phyloP scores from a whole-genome alignment of 92 coral and sea anemone species.

The Montipora capitata region DNA sequence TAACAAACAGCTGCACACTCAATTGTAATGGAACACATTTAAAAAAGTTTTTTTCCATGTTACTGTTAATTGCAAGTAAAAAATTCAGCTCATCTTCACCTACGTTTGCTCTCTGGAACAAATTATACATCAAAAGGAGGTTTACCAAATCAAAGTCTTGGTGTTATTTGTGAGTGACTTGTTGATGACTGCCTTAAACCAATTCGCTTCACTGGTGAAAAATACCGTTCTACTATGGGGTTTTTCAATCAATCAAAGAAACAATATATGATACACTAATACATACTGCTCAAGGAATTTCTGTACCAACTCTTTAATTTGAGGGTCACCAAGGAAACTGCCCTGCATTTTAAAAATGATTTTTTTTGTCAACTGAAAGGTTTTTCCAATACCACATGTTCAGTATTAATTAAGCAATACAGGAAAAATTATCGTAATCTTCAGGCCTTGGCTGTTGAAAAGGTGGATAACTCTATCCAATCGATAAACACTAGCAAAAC shows the following conservation, averaged over 20 bases:
- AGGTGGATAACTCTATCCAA: too few species aligned
- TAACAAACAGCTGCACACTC: neutral
- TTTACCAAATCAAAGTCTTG: neutral
- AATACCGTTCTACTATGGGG: neutral
- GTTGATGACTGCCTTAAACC: neutral
- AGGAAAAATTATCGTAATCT: too few species aligned
- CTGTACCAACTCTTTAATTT: slow-evolving; percentile 81
- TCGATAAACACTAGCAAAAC: too few species aligned
- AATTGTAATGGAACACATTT: neutral
- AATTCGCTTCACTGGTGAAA: neutral
- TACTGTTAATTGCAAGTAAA: neutral
- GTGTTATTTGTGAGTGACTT: neutral
- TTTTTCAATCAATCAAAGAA: neutral
- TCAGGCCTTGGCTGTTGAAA: too few species aligned
- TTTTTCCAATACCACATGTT: too few species aligned
- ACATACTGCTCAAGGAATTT: slow-evolving; percentile 98
- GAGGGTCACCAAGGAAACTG: slow-evolving; percentile 90
- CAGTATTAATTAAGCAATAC: too few species aligned
- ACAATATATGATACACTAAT: slow-evolving; percentile 1
- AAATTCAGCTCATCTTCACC: slow-evolving; percentile 9
- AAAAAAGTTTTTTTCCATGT: neutral
- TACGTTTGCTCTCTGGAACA: neutral
- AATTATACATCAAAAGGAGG: neutral
- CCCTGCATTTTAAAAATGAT: slow-evolving; percentile 69
- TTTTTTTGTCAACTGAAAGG: neutral